Evolutionary conservation across 2,888 invertebrate genomes (phyloP).

Genomic region (Coremacera marginata): DNA sequence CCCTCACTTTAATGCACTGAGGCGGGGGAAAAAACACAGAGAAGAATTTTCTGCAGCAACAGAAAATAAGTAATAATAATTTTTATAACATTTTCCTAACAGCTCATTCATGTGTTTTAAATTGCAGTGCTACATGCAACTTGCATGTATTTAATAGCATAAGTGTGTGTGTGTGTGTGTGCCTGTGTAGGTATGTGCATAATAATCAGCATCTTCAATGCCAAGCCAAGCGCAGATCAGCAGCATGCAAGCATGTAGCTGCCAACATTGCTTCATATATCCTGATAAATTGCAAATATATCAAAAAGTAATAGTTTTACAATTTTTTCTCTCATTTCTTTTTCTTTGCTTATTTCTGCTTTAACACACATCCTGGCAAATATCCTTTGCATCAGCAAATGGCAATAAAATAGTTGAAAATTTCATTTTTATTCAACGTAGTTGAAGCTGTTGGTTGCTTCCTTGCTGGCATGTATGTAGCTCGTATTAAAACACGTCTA

Average conservation of each 20-base stretch:
- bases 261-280: slow-evolving; percentile 41
- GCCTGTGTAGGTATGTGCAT: background rate
- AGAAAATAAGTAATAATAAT: background rate
- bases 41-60: too few relatives aligned
- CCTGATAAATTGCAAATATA: slow-evolving; percentile 49
- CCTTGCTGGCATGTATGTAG: background rate
- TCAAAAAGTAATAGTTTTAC: slow-evolving; percentile 47
- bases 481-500: background rate
- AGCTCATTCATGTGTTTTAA: slow-evolving; percentile 6
- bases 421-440: background rate
- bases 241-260: slow-evolving; percentile 12
- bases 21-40: too few relatives aligned
- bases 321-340: background rate
- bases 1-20: too few relatives aligned
- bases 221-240: slow-evolving; percentile 44
- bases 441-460: background rate
- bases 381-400: background rate
- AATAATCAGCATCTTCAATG: slow-evolving; percentile 38
- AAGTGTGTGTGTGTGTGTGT: background rate
- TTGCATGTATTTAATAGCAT: background rate
- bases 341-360: background rate
- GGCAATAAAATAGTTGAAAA: background rate
- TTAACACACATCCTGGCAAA: background rate
- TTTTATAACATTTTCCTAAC: slow-evolving; percentile 6
- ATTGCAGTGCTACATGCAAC: background rate